phyloP scores from a whole-genome alignment of 1,140 invertebrate genomes.

The Lasaia peninsularis region DNA sequence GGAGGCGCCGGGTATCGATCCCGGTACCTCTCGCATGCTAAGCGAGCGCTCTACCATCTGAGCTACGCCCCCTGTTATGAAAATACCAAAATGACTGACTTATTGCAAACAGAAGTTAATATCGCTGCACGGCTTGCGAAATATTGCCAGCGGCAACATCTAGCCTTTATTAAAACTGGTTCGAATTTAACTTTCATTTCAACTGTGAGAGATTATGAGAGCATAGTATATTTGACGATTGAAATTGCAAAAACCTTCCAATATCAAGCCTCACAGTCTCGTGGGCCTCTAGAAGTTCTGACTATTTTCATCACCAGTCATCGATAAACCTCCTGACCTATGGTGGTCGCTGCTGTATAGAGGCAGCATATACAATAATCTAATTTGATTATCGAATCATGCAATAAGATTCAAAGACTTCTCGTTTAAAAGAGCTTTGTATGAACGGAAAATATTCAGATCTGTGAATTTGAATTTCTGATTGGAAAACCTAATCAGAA shows the following conservation, averaged over 20 bases:
- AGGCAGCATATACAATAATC: no score
- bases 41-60: slow-evolving; percentile 87
- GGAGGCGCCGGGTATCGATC: slow-evolving; percentile 82
- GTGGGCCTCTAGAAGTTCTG: no score
- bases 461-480: no score
- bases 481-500: no score
- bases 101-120: slow-evolving; percentile 4
- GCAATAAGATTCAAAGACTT: no score
- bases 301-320: no score
- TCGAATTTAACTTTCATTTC: slow-evolving; percentile 2
- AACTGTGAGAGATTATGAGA: neutral
- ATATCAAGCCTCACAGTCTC: neutral
- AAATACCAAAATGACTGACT: neutral
- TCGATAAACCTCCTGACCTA: no score
- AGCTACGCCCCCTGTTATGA: slow-evolving; percentile 38
- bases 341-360: no score
- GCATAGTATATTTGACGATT: neutral
- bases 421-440: no score
- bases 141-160: neutral
- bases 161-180: slow-evolving; percentile 3
- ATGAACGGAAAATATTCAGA: no score
- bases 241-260: no score
- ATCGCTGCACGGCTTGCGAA: neutral
- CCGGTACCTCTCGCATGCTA: slow-evolving; percentile 91
- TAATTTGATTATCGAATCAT: no score